A percentile compares a stretch with the other conserved stretches of the same genome.
phyloP scores from a whole-genome alignment of 2,888 invertebrate species.

The Ophonus ardosiacus region DNA sequence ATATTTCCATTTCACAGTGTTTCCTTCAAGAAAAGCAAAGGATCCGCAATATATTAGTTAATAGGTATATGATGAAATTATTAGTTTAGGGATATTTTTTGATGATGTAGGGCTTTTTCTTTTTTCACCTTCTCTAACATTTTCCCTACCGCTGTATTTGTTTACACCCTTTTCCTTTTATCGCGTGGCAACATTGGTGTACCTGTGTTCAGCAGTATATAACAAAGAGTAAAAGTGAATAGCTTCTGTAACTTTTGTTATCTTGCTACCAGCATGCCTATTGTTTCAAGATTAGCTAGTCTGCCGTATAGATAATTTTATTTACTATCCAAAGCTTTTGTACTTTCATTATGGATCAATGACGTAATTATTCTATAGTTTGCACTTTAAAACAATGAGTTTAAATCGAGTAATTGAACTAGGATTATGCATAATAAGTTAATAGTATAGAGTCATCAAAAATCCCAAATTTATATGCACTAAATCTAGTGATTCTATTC shows the following conservation, averaged over 20 bases:
- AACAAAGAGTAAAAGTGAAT: not conserved
- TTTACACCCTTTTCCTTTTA: not conserved
- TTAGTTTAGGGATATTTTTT: no score
- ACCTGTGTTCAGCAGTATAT: not conserved
- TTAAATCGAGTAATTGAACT: no score
- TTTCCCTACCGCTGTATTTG: not conserved
- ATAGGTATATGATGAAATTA: no score
- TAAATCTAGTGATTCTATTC: no score
- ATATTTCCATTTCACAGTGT: no score
- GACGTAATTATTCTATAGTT: not conserved
- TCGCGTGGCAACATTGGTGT: not conserved
- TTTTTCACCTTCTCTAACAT: not conserved
- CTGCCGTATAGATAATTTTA: not conserved
- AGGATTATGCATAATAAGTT: no score
- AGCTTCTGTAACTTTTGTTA: not conserved
- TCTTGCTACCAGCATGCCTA: not conserved
- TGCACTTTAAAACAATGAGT: not conserved
- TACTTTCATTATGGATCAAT: not conserved
- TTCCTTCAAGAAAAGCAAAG: no score
- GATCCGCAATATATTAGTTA: no score
- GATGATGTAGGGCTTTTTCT: no score
- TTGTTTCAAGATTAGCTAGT: not conserved
- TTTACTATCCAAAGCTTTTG: not conserved
- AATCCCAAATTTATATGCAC: no score
- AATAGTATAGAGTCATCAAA: no score